Percentiles rank a stretch among this genome's conserved stretches.
Conservation (phyloP, 2,113 vertebrate genomes). For the Phylloscopus whistleri region DNA sequence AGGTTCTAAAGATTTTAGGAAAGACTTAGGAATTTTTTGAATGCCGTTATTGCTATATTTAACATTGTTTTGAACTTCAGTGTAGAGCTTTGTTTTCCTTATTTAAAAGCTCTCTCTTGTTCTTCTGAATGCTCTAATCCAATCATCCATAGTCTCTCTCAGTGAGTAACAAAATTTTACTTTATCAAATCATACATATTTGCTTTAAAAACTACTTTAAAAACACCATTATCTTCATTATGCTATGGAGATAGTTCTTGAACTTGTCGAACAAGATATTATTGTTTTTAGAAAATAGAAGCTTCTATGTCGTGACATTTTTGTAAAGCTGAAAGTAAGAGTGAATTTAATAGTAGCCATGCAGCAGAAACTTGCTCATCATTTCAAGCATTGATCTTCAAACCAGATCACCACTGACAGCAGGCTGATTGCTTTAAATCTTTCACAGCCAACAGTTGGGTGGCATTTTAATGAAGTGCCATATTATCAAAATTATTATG, state of each 20-base stretch:
- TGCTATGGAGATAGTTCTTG: neutral
- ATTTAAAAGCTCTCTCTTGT: conserved; percentile 53
- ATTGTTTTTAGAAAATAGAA: conserved; percentile 21
- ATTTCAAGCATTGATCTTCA: neutral
- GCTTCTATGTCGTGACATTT: neutral
- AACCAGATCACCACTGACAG: neutral
- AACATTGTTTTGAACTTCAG: conserved; percentile 1
- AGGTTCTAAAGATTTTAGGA: neutral
- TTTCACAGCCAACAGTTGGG: neutral
- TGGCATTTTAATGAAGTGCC: neutral
- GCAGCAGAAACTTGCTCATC: conserved; percentile 55
- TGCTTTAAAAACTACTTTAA: neutral
- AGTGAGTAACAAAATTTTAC: conserved; percentile 71
- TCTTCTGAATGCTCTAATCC: conserved; percentile 60
- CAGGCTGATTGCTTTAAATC: neutral
- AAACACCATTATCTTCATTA: neutral
- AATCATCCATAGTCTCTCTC: conserved; percentile 70
- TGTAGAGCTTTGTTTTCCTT: conserved; percentile 16
- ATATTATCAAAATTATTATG: neutral
- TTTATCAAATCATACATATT: neutral
- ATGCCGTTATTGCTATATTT: neutral
- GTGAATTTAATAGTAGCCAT: neutral
- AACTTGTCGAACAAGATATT: neutral
- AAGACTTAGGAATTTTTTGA: neutral
- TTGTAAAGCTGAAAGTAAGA: conserved; percentile 25